Evolutionary conservation across 2,888 invertebrate genomes (phyloP).

Genomic region (Ochropleura plecta): DNA sequence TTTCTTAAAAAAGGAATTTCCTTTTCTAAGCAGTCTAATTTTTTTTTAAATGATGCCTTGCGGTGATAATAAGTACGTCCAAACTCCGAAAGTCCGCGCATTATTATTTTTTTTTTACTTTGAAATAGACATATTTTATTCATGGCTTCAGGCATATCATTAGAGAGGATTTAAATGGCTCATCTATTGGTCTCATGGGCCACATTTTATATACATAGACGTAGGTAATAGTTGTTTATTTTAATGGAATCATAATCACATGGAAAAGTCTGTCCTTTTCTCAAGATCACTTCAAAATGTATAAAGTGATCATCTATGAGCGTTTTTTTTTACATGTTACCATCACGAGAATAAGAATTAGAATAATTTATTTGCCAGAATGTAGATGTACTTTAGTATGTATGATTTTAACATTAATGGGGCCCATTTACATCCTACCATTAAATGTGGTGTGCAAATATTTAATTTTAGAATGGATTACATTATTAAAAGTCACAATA

Average conservation of each 20-base stretch:
- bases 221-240: neutral
- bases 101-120: conserved; percentile 14
- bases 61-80: neutral
- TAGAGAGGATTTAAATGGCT: neutral
- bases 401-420: too few relatives aligned
- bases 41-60: conserved; percentile 19
- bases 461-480: too few relatives aligned
- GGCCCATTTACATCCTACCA: too few relatives aligned
- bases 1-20: conserved; percentile 5
- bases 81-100: conserved; percentile 31
- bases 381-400: too few relatives aligned
- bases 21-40: neutral
- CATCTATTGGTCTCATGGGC: neutral
- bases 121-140: conserved; percentile 23
- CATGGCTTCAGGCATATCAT: neutral
- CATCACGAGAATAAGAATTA: too few relatives aligned
- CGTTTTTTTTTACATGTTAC: neutral
- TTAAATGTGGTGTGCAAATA: too few relatives aligned
- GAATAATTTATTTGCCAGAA: too few relatives aligned
- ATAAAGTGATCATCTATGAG: neutral
- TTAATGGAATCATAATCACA: neutral
- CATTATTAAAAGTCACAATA: too few relatives aligned
- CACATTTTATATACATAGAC: neutral
- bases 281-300: neutral
- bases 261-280: neutral